Percentiles rank a stretch among this genome's conserved stretches.
These are phyloP conservation scores for Epinephelus cyanopodus DNA, from an alignment of 2,113 vertebrate species.

Conservation along the genomic window DNA sequence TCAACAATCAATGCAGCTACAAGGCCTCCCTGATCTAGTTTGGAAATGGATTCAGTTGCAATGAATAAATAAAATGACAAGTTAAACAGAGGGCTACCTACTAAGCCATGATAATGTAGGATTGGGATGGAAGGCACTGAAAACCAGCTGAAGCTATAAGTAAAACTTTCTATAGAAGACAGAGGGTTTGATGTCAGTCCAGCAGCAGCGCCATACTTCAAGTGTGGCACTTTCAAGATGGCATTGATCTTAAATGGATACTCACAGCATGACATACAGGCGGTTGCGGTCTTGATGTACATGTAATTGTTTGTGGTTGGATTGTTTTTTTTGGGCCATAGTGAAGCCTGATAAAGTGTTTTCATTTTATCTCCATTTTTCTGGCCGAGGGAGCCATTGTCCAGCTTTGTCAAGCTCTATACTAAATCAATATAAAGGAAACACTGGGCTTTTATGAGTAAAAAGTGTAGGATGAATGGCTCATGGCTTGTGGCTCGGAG, in stretches of 20 bases:
- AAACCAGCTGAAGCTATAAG: not conserved
- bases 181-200: not conserved
- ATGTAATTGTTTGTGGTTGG: conserved; percentile 4
- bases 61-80: not conserved
- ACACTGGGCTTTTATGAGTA: not conserved
- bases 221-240: not conserved
- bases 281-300: not conserved
- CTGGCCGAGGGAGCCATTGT: conserved; percentile 18
- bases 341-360: not conserved
- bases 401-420: not conserved
- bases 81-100: not conserved
- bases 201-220: not conserved
- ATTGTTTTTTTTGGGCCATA: not conserved
- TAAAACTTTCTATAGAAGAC: not conserved
- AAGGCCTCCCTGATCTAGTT: not conserved
- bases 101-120: not conserved
- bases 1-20: not conserved
- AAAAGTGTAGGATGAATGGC: not conserved
- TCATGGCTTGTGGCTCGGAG: not conserved
- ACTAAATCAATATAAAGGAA: conserved; percentile 27
- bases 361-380: conserved; percentile 24
- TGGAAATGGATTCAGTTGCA: not conserved
- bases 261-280: not conserved
- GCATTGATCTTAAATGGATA: not conserved
- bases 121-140: not conserved